A percentile compares a stretch with the other conserved stretches of the same genome.
Conservation (phyloP, 2,888 invertebrate genomes). For the Chelonus formosanus region DNA sequence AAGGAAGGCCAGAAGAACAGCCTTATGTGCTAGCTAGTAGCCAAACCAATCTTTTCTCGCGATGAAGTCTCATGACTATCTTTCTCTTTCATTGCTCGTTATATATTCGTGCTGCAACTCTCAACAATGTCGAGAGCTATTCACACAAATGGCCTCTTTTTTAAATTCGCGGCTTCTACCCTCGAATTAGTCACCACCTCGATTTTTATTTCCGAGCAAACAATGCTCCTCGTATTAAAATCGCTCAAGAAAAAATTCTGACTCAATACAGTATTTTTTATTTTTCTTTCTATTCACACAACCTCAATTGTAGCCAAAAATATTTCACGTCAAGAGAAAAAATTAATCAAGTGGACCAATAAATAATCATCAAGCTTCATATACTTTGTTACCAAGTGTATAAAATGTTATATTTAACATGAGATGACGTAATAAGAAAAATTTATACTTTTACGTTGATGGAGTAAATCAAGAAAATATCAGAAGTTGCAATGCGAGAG, state of each 20-base stretch:
- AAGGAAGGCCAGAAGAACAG: conserved; percentile 33
- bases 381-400: no score
- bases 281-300: no score
- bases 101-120: conserved; percentile 19
- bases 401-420: no score
- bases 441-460: no score
- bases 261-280: no score
- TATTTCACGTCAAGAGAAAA: neutral
- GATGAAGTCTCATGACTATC: conserved; percentile 9
- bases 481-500: no score
- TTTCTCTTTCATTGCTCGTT: conserved; percentile 4
- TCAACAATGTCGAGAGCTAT: conserved; percentile 16
- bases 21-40: conserved; percentile 2
- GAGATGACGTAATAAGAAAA: no score
- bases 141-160: conserved; percentile 13
- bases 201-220: neutral
- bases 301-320: neutral
- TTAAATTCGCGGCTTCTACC: neutral
- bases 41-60: conserved; percentile 19
- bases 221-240: no score
- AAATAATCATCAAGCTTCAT: no score
- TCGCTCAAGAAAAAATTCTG: no score
- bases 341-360: no score
- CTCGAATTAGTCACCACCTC: conserved; percentile 15
- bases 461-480: no score